Evolutionary conservation across 2,113 vertebrate genomes (phyloP).

Genomic region (Eudyptes chrysolophus): DNA sequence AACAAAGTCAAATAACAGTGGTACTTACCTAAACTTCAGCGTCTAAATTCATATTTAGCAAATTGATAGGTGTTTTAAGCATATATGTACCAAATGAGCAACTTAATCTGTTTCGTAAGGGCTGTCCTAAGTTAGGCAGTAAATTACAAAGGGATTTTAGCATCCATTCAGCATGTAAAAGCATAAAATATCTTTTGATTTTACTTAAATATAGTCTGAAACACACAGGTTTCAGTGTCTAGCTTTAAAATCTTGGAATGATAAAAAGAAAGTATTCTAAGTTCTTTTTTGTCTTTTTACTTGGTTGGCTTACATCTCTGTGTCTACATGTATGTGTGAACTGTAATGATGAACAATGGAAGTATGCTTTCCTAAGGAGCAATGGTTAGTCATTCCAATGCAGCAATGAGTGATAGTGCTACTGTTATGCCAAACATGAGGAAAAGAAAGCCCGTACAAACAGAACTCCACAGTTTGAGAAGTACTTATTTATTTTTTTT

Average conservation of each 20-base stretch:
- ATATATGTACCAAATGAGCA: background rate
- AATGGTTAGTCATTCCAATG: background rate
- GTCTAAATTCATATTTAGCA: background rate
- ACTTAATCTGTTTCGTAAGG: background rate
- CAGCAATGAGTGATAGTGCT: background rate
- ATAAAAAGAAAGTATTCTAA: background rate
- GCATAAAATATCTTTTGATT: background rate
- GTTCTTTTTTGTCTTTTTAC: background rate
- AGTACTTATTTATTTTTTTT: background rate
- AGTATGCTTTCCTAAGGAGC: background rate
- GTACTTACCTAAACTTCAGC: background rate
- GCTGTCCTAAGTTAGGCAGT: background rate
- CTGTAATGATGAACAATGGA: background rate
- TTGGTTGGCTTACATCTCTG: background rate
- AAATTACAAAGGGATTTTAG: background rate
- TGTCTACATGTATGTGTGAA: background rate
- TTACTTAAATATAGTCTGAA: background rate
- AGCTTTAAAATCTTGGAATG: background rate
- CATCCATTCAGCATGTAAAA: background rate
- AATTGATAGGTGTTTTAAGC: background rate
- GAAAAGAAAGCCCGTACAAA: background rate
- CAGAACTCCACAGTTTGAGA: background rate
- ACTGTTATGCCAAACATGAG: background rate
- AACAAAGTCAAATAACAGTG: background rate
- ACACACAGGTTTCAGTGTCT: background rate